Evolutionary conservation across 2,797 vertebrate species (phyloP).

Genomic region (Coracias cyanogaster): DNA sequence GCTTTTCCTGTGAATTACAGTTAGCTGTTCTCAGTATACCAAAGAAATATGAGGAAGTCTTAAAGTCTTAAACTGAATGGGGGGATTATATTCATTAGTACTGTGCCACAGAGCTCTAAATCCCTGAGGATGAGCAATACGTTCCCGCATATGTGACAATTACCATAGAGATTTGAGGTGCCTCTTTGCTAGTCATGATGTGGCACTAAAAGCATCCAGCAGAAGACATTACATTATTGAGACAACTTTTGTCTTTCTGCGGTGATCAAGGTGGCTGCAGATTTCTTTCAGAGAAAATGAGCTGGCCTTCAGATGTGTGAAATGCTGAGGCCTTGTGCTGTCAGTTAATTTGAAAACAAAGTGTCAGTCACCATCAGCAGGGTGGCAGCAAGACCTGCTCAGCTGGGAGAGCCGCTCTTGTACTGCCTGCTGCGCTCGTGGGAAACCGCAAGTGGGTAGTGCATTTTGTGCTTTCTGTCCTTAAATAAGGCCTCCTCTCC

Average conservation of each 20-base stretch:
- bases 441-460: neutral
- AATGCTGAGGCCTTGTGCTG: neutral
- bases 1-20: slow-evolving; percentile 19
- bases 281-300: neutral
- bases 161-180: neutral
- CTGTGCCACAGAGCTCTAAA: neutral
- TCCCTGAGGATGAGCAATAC: neutral
- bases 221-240: neutral
- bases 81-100: neutral
- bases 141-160: neutral
- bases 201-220: neutral
- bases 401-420: neutral
- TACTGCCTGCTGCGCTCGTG: fast-evolving
- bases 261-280: neutral
- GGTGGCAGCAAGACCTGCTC: neutral
- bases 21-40: neutral
- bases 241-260: neutral
- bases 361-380: neutral
- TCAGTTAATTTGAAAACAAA: neutral
- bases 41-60: neutral
- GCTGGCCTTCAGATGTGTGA: neutral
- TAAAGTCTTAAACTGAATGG: neutral
- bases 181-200: neutral
- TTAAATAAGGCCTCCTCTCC: neutral
- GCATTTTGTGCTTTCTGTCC: neutral